Evolutionary conservation across 2,797 vertebrate species (phyloP).

Genomic region (Catharus ustulatus): DNA sequence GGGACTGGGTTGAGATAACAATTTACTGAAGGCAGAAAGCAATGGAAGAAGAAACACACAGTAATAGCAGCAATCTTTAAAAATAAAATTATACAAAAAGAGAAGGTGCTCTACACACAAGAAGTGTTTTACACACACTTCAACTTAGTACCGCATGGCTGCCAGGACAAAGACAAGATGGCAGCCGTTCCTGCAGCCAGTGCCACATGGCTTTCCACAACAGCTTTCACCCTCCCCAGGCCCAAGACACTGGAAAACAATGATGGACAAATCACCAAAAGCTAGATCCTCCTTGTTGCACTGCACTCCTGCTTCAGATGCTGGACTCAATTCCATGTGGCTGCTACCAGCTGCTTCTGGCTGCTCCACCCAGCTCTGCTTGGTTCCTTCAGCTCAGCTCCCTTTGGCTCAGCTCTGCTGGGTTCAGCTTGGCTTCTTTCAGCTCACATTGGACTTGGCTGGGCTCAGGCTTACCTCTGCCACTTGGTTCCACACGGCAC

Average conservation of each 20-base stretch:
- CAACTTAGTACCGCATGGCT: rapidly evolving
- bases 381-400: not conserved
- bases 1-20: not conserved
- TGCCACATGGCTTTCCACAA: too few relatives aligned
- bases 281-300: rapidly evolving
- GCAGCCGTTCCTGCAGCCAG: rapidly evolving
- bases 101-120: not conserved
- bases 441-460: rapidly evolving
- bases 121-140: not conserved
- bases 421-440: not conserved
- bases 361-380: not conserved
- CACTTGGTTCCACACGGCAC: rapidly evolving
- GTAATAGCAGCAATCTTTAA: not conserved
- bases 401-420: not conserved
- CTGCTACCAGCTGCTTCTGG: not conserved
- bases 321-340: rapidly evolving
- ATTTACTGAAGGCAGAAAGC: not conserved
- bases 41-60: not conserved
- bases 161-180: not conserved
- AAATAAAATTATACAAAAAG: not conserved
- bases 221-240: not conserved
- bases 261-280: not conserved
- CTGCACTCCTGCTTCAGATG: not conserved
- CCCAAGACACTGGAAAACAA: not conserved
- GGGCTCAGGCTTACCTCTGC: rapidly evolving